Conservation (phyloP, 2,113 vertebrate genomes). For the Calypte anna region DNA sequence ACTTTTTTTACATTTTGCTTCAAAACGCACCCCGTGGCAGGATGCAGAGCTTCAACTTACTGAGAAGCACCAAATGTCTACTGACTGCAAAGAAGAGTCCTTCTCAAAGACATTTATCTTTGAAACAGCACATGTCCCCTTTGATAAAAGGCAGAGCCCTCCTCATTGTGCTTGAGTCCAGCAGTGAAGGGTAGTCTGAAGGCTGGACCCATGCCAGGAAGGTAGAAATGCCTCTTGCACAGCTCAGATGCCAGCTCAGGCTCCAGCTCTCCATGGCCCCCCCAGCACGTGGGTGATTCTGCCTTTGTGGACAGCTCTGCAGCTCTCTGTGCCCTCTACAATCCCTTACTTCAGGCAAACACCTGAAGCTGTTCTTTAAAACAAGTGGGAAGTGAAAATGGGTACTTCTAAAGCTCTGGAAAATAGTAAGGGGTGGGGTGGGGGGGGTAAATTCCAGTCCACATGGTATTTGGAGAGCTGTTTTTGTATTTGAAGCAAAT, state of each 20-base stretch:
- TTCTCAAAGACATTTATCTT: slow-evolving; percentile 23
- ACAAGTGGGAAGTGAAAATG: background rate
- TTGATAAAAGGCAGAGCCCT: background rate
- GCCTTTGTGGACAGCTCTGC: background rate
- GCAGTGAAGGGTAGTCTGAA: background rate
- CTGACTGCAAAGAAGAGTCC: slow-evolving; percentile 9
- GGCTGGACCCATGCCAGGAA: background rate
- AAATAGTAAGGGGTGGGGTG: background rate
- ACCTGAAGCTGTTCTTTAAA: background rate
- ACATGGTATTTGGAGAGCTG: background rate
- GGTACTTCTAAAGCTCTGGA: background rate
- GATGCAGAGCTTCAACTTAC: background rate
- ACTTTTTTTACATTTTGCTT: slow-evolving; percentile 57
- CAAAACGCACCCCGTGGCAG: background rate
- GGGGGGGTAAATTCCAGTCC: background rate
- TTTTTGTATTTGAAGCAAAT: background rate
- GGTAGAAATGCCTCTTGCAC: background rate
- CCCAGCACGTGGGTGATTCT: background rate
- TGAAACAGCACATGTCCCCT: background rate
- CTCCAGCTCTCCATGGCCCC: background rate
- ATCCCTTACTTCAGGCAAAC: background rate
- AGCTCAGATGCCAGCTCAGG: background rate
- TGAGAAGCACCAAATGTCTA: slow-evolving; percentile 25
- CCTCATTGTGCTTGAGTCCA: fast-evolving
- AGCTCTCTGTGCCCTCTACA: background rate